These are phyloP conservation scores for Macrosiphum euphorbiae DNA, from an alignment of 2,888 invertebrate species.

Conservation along the genomic window DNA sequence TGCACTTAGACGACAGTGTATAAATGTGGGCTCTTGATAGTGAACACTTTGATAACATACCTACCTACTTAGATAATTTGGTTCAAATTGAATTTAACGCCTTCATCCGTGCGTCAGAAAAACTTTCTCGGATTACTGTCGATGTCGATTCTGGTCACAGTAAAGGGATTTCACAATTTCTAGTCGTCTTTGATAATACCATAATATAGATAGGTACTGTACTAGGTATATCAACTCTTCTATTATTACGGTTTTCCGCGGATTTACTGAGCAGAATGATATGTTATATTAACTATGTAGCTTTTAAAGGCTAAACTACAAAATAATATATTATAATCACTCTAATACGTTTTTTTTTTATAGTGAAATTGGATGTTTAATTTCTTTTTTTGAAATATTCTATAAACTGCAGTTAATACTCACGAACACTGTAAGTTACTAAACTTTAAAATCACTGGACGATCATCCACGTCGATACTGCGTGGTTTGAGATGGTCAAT, in stretches of 20 bases:
- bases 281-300: not conserved
- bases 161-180: not conserved
- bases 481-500: not conserved
- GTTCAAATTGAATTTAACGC: not conserved
- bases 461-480: not conserved
- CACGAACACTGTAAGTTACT: not conserved
- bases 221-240: not conserved
- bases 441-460: not conserved
- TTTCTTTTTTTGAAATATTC: not conserved
- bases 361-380: not conserved
- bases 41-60: not conserved
- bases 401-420: not conserved
- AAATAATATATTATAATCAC: not conserved
- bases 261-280: not conserved
- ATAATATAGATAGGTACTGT: not conserved
- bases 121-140: not conserved
- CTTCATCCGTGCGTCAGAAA: not conserved
- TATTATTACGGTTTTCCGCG: not conserved
- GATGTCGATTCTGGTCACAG: not conserved
- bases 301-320: not conserved
- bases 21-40: not conserved
- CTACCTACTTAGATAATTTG: conserved; percentile 6
- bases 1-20: not conserved
- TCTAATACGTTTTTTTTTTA: not conserved
- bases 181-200: not conserved